Evolutionary conservation across 2,113 vertebrate species (phyloP).

Genomic region (Pluvialis apricaria): DNA sequence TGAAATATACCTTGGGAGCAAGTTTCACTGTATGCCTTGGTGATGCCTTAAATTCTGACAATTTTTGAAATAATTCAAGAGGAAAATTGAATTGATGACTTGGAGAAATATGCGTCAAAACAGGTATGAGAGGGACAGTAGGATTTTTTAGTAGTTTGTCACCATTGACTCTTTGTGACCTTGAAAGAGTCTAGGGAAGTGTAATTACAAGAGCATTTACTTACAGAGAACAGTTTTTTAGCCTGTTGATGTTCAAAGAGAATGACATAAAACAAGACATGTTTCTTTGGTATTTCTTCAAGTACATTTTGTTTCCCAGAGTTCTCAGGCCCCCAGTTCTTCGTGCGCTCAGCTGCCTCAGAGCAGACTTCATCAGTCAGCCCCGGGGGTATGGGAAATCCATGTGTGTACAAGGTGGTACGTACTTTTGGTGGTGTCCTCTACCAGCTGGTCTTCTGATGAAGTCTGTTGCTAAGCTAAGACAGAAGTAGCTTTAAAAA

Average conservation of each 20-base stretch:
- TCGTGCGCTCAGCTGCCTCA: background rate
- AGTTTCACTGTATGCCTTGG: background rate
- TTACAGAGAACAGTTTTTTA: background rate
- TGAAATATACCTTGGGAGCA: background rate
- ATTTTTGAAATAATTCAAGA: background rate
- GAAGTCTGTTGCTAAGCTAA: background rate
- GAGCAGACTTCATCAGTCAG: background rate
- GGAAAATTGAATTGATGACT: background rate
- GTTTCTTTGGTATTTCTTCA: background rate
- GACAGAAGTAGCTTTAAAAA: background rate
- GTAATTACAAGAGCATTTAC: background rate
- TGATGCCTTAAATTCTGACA: background rate
- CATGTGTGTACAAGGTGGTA: background rate
- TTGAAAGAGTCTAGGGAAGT: background rate
- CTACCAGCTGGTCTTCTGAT: background rate
- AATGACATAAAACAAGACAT: background rate
- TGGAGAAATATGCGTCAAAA: accelerated
- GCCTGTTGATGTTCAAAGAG: background rate
- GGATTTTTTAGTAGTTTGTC: background rate
- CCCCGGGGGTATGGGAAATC: background rate
- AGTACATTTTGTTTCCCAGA: background rate
- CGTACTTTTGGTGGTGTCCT: background rate
- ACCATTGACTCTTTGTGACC: background rate
- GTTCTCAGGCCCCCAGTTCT: background rate
- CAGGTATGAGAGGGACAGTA: background rate